phyloP scores from a whole-genome alignment of 2,888 invertebrate genomes.

The Cetonia aurata region DNA sequence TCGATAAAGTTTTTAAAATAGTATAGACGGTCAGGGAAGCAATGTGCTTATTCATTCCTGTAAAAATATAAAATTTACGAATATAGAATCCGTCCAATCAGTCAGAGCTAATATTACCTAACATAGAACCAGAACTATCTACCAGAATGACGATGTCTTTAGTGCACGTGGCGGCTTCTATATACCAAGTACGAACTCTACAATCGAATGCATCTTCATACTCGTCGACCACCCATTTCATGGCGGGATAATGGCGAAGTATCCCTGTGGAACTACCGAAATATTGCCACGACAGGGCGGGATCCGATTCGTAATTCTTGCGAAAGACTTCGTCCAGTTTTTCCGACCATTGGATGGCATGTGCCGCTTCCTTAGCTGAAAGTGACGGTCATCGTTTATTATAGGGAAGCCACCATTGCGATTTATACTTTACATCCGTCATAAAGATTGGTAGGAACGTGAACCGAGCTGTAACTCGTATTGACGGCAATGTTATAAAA shows the following conservation, averaged over 20 bases:
- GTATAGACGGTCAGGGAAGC: slow-evolving; percentile 89
- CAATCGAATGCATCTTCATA: slow-evolving; percentile 90
- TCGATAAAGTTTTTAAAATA: slow-evolving; percentile 94
- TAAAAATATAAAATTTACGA: too few species aligned
- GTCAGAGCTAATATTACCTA: slow-evolving; percentile 73
- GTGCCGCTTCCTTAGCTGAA: slow-evolving; percentile 69
- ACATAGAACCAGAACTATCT: slow-evolving; percentile 98
- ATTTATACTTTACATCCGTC: slow-evolving; percentile 74
- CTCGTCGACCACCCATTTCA: slow-evolving; percentile 72
- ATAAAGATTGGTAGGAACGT: slow-evolving; percentile 94
- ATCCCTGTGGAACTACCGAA: slow-evolving; percentile 96
- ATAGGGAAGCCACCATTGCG: neutral
- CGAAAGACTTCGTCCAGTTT: slow-evolving; percentile 85
- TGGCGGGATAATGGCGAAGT: slow-evolving; percentile 87
- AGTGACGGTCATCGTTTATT: slow-evolving; percentile 6
- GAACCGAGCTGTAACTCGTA: slow-evolving; percentile 86
- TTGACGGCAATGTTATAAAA: slow-evolving; percentile 89
- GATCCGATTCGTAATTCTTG: slow-evolving; percentile 89
- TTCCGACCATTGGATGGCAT: slow-evolving; percentile 93
- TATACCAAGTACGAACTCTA: slow-evolving; percentile 93
- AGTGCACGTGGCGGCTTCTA: slow-evolving; percentile 97
- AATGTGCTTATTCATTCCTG: slow-evolving; percentile 71
- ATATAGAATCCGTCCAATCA: too few species aligned
- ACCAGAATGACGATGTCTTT: slow-evolving; percentile 97
- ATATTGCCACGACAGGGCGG: slow-evolving; percentile 96